Percentiles rank a stretch among this genome's conserved stretches.
phyloP scores from a whole-genome alignment of 1,140 invertebrate species.

The Lordiphosa clarofinis region DNA sequence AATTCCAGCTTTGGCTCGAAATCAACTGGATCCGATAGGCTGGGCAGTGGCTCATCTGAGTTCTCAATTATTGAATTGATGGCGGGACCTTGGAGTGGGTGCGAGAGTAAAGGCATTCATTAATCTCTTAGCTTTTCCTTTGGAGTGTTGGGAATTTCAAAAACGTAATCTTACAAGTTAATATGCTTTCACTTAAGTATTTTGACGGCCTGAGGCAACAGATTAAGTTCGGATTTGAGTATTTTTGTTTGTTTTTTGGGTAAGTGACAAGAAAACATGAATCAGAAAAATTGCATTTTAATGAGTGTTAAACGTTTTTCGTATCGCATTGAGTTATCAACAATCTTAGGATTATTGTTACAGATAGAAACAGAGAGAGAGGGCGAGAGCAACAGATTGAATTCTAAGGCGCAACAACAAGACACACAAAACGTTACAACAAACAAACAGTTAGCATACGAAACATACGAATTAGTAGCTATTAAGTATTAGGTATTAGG shows the following conservation, averaged over 20 bases:
- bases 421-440: conserved; percentile 24
- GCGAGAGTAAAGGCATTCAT: conserved; percentile 51
- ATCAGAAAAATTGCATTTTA: conserved; percentile 48
- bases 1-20: conserved; percentile 97
- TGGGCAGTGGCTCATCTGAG: conserved; percentile 91
- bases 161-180: conserved; percentile 71
- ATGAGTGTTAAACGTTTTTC: conserved; percentile 50
- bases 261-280: conserved; percentile 72
- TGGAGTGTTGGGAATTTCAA: conserved; percentile 55
- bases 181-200: conserved; percentile 56
- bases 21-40: conserved; percentile 94
- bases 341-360: conserved; percentile 14
- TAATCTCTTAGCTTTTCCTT: conserved; percentile 65
- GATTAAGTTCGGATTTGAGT: conserved; percentile 68
- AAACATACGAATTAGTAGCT: conserved; percentile 34
- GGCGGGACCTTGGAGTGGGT: conserved; percentile 61
- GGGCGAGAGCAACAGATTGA: conserved; percentile 13
- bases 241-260: conserved; percentile 7
- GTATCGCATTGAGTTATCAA: conserved; percentile 16
- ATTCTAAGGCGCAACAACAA: conserved; percentile 32
- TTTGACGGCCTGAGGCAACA: conserved; percentile 76
- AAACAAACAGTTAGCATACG: conserved; percentile 53
- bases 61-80: conserved; percentile 80
- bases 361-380: conserved; percentile 23
- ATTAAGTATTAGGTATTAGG: no score